These are phyloP conservation scores for Colletes latitarsis DNA, from an alignment of 1,140 invertebrate species.

Conservation along the genomic window DNA sequence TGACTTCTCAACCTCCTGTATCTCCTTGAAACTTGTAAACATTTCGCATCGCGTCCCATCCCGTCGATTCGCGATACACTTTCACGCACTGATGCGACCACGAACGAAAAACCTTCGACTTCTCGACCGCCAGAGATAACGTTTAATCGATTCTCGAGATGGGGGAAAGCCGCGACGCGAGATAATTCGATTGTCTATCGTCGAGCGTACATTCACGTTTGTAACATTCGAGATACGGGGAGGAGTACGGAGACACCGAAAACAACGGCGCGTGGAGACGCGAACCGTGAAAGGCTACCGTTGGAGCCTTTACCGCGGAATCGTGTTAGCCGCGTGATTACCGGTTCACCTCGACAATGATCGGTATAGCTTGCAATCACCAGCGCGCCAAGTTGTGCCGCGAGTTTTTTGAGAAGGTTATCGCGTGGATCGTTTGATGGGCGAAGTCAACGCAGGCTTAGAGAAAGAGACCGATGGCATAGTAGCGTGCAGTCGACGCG, in stretches of 20 bases:
- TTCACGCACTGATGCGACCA: constrained; percentile 22
- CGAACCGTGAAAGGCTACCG: background rate
- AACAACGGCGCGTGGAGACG: background rate
- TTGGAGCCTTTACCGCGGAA: background rate
- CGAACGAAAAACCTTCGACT: background rate
- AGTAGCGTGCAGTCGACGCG: constrained; percentile 44
- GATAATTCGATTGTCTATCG: no score
- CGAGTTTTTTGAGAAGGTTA: constrained; percentile 19
- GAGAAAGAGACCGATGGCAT: constrained; percentile 47
- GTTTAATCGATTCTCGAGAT: background rate
- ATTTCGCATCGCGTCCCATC: background rate
- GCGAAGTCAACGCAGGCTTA: constrained; percentile 8
- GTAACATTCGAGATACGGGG: background rate
- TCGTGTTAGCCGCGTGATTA: background rate
- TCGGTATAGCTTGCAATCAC: background rate
- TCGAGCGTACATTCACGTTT: no score
- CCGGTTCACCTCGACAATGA: constrained; percentile 21
- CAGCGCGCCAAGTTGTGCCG: background rate
- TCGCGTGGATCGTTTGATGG: constrained; percentile 9
- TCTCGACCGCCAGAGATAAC: background rate
- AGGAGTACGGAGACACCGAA: background rate
- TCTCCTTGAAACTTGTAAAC: constrained; percentile 36
- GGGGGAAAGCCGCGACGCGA: no score
- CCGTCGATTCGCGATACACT: constrained; percentile 35
- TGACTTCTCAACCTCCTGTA: constrained; percentile 18